Base-by-base conservation (phyloP, 2,797 vertebrate genomes). In the Melanotaenia pygmaea region DNA sequence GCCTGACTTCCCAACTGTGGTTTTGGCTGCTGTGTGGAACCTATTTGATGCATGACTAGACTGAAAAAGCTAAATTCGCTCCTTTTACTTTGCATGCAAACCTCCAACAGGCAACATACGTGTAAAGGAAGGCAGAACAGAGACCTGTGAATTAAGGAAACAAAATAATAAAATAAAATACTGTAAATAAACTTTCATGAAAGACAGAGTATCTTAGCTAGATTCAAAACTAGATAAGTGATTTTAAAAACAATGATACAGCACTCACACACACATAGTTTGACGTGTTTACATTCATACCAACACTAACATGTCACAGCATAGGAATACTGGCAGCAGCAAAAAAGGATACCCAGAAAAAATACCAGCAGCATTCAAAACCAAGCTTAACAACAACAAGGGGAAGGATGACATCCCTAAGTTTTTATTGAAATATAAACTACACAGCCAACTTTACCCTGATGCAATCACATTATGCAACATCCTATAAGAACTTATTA, bases 231-330 rank as follows among this genome's bases (percentile, higher is more conserved):
- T 57, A 32, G 32, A 32, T 14, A 54, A 6, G 51, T 47, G 64
- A 63, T 74, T 82, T 22, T 47, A 47, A 64, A 59, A 63, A 28
- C 40, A 64, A 63, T 26, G 35, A 37, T 34, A 79, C 34, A 34
- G 22, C 30, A 56, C 28, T 85, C 67, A 78, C 79, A 83, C 64
- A 6, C 74, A 78, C 72, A 81, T 20, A 67, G 74, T 64, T 63
- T 61, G 64, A 82, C 81, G 63, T 91, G 85, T 91, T 92, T 88
- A 90, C 82, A 65, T 86, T 89, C 89, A 93, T 92, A 90, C 92
- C 88, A 88, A 84, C 74, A 68, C 77, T 35, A 87, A 92, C 92
- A 93, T 91, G 93, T 93, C 87, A 89, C 83, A 89, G 89, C 90
- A 89, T 57, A 93, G 76, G 64, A 87, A 81, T 11, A 69, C 47